These are phyloP conservation scores for Cosmorhoe ocellata DNA, from an alignment of 2,888 invertebrate genomes.

Conservation along the genomic window DNA sequence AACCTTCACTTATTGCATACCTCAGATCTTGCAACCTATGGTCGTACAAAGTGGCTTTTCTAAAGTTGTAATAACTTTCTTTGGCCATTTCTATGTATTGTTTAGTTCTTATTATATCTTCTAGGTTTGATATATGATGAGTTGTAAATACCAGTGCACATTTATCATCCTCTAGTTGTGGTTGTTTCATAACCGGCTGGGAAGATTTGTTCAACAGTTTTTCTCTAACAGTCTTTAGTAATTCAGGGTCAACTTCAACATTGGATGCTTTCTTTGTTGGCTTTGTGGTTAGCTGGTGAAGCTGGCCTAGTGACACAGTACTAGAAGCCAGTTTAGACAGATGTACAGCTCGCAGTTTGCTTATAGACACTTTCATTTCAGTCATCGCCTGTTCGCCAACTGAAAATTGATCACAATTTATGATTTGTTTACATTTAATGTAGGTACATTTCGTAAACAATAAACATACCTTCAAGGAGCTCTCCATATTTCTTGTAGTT, in stretches of 20 bases:
- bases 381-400: constrained; percentile 85
- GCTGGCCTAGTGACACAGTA: constrained; percentile 80
- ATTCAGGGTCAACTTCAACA: constrained; percentile 66
- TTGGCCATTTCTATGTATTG: constrained; percentile 66
- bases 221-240: constrained; percentile 69
- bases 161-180: constrained; percentile 66
- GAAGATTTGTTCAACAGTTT: constrained; percentile 61
- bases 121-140: constrained; percentile 56
- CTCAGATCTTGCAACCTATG: constrained; percentile 71
- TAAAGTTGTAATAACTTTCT: constrained; percentile 77
- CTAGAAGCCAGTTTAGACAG: constrained; percentile 85
- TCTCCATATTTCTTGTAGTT: constrained; percentile 84
- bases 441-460: constrained; percentile 10
- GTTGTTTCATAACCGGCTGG: constrained; percentile 38
- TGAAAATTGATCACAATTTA: constrained; percentile 52
- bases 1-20: constrained; percentile 75
- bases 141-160: constrained; percentile 71
- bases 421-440: constrained; percentile 36
- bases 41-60: constrained; percentile 72
- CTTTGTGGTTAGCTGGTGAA: constrained; percentile 79
- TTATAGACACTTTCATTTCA: constrained; percentile 86
- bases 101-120: constrained; percentile 63
- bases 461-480: constrained; percentile 84
- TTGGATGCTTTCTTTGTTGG: constrained; percentile 44
- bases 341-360: constrained; percentile 85